Evolutionary conservation across 2,797 vertebrate genomes (phyloP).

Genomic region (Mus minutoides): DNA sequence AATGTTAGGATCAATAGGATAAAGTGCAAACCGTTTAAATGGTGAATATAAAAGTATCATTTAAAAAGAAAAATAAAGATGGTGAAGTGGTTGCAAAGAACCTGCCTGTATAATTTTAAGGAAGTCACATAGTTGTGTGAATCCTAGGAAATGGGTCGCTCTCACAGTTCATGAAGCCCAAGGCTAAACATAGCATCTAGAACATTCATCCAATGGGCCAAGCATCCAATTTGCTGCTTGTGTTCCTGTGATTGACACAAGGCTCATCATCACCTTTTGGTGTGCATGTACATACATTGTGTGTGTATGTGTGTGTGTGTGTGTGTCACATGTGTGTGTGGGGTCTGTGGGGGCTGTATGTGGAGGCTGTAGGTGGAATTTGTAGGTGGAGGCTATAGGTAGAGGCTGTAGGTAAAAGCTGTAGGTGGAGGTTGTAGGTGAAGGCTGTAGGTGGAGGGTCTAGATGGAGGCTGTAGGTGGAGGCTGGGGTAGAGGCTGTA

Average conservation of each 20-base stretch:
- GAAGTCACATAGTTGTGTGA: background rate
- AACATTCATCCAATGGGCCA: background rate
- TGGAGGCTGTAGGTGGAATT: no score
- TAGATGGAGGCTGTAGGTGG: no score
- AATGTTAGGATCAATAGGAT: background rate
- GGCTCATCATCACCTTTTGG: background rate
- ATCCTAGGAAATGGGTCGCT: background rate
- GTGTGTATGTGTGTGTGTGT: background rate
- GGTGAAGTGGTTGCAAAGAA: background rate
- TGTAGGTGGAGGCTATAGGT: no score
- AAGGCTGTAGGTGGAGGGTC: no score
- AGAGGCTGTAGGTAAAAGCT: no score
- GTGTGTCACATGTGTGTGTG: no score
- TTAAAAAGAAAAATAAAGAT: background rate
- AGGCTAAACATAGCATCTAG: background rate
- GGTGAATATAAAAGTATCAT: conserved; percentile 12
- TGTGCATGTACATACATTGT: no score
- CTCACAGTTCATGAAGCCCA: background rate
- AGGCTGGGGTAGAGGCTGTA: no score
- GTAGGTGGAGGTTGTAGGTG: no score
- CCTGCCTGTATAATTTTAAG: background rate
- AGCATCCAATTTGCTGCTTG: background rate
- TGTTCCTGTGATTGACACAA: background rate
- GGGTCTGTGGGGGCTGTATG: background rate
- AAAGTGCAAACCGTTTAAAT: conserved; percentile 34